Evolutionary conservation across 2,888 invertebrate species (phyloP), one percentile per base, ranked within the genome.

Genomic region (Teleogryllus oceanicus): DNA sequence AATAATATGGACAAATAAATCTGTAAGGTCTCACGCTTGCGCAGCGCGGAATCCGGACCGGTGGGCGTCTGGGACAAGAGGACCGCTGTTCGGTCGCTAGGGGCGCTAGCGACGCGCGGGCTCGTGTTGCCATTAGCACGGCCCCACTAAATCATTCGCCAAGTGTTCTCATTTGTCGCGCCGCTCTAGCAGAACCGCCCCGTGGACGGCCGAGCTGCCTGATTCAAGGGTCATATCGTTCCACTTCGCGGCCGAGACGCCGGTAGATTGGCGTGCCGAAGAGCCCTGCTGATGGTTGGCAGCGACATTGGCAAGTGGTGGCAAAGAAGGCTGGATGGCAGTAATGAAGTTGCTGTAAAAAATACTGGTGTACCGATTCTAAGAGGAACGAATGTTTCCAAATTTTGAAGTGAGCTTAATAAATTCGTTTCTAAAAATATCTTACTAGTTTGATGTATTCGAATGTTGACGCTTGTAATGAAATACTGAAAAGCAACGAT

Each of bases 91-190:
- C 62, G 62, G n/a, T n/a, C 37, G 62, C 16, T 13, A n/a, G 13
- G 62, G 62, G 13, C 16, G 62, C 62, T 13, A n/a, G 62, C 62
- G 62, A 16, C 62, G 62, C 16, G 62, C 62, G 62, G 62, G 62
- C 16, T 18, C n/a, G 13, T 1, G 62, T 62, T n/a, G 62, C 62
- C n/a, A 62, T 62, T 62, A 18, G 62, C n/a, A 62, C 62, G 62
- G n/a, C n/a, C 16, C 37, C 16, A 18, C 11, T 62, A 62, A 62
- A 62, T 62, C 62, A 62, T 62, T 62, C 62, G 62, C 62, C 62
- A 62, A 62, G 62, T 62, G 62, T 62, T 62, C 62, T 62, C 62
- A 62, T 62, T 62, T 62, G 62, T 62, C 62, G 62, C 62, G 62
- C 16, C 62, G 62, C 16, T 62, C 16, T 62, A 62, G 62, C 62